A percentile compares a stretch with the other conserved stretches of the same genome.
These are phyloP conservation scores for Phylloscopus trochilus DNA, from an alignment of 2,113 vertebrate genomes.

Conservation along the genomic window DNA sequence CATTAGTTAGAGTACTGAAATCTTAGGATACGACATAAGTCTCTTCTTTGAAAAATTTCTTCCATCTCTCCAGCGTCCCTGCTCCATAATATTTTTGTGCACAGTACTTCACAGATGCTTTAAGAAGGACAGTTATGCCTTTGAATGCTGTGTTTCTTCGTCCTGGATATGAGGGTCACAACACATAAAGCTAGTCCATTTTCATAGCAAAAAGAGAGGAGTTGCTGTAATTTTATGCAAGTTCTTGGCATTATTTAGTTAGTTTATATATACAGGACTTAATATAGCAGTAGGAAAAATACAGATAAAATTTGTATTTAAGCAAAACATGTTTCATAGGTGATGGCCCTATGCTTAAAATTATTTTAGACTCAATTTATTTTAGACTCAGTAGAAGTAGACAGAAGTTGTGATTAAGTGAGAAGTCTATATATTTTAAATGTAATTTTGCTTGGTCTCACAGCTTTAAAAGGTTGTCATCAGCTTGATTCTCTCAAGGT, in stretches of 20 bases:
- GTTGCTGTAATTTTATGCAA: background rate
- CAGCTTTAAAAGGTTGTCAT: background rate
- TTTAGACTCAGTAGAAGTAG: background rate
- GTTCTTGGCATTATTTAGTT: background rate
- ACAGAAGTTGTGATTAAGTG: background rate
- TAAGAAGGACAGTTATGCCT: background rate
- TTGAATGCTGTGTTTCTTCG: background rate
- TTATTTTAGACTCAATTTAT: background rate
- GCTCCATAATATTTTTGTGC: background rate
- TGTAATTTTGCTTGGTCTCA: background rate
- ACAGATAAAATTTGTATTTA: background rate
- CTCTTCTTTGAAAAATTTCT: background rate
- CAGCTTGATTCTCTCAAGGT: background rate
- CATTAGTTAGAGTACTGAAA: background rate
- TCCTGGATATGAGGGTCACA: background rate
- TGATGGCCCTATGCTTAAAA: background rate
- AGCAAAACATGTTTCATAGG: background rate
- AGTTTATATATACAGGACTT: background rate
- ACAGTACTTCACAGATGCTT: background rate
- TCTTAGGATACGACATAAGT: accelerated
- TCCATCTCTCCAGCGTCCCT: background rate
- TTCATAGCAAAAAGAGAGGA: background rate
- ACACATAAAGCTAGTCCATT: background rate
- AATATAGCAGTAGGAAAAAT: background rate
- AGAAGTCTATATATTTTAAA: background rate